Base-by-base conservation (phyloP, 2,888 invertebrate species). In the Apamea crenata region DNA sequence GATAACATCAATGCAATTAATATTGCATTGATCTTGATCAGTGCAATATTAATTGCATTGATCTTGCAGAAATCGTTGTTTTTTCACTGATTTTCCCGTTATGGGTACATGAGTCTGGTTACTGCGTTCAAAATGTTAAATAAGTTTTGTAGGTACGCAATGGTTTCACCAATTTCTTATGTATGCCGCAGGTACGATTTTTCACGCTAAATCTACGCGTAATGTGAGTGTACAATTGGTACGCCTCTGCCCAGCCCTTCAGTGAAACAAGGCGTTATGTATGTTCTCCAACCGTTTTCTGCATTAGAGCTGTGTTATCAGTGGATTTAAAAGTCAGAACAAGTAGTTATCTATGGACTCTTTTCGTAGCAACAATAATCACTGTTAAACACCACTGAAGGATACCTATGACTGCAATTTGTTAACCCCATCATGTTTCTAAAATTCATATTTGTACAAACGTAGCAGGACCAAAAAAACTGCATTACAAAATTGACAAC, bases 31-130 rank as follows among this genome's bases (percentile, higher is more conserved):
- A 81, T 66, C 56, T n/a, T n/a, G n/a, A n/a, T n/a, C n/a, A n/a
- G n/a, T n/a, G n/a, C n/a, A n/a, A n/a, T n/a, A n/a, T n/a, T n/a
- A n/a, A 68, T 44, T 56, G 44, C 18, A 61, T 18, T 65, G 59
- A 81, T 66, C 69, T 65, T 53, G 18, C 47, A 56, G 70, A 80
- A 66, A 79, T 78, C 56, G n/a, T 6, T 40, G 32, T 7, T 70
- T 63, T 61, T 74, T 40, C 25, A 18, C 32, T 44, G 32, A 53
- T 56, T 44, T 75, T n/a, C 5, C 61, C 18, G 18, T 32, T 18
- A 47, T 18, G 1, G 2, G 25, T 44, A 66, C 21, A 74, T 5
- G 36, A 36, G 18, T 12, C 8, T 66, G 10, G 67, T 25, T 67
- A 14, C 3, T 59, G 8, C 56, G 56, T 71, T 59, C n/a, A 59